A percentile compares a stretch with the other conserved stretches of the same genome.
These are phyloP conservation scores for Nannobrachium achirus DNA, from an alignment of 2,113 vertebrate genomes.

Conservation along the genomic window DNA sequence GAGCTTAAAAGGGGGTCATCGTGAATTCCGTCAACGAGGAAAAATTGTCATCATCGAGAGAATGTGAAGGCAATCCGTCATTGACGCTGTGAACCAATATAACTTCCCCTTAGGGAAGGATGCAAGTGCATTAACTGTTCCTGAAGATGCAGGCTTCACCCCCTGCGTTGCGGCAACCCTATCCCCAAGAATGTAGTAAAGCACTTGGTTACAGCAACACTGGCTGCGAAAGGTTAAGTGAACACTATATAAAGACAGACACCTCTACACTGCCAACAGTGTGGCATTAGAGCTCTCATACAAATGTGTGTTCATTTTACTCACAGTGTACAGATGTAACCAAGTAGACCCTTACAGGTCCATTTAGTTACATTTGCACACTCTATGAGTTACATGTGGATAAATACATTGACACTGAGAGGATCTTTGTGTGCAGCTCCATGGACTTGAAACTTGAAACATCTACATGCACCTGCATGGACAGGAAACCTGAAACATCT, in stretches of 20 bases:
- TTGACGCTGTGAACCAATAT: conserved; percentile 55
- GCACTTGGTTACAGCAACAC: conserved; percentile 47
- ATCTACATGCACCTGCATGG: conserved; percentile 10
- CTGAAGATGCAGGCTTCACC: not conserved
- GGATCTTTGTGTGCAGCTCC: no score
- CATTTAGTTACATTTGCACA: no score
- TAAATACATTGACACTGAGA: no score
- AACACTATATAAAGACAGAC: conserved; percentile 36
- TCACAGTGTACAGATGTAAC: no score
- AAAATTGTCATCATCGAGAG: conserved; percentile 10
- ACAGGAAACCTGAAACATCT: conserved; percentile 30
- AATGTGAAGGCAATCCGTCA: conserved; percentile 31
- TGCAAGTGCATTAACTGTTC: conserved; percentile 27
- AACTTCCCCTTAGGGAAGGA: conserved; percentile 46
- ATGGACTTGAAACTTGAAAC: conserved; percentile 33
- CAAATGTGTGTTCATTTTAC: no score
- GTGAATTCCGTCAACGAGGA: not conserved
- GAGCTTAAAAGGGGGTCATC: no score
- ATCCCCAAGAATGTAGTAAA: conserved; percentile 47
- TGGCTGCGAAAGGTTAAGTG: conserved; percentile 44
- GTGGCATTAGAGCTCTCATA: conserved; percentile 3
- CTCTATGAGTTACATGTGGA: no score
- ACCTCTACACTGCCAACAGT: conserved; percentile 17
- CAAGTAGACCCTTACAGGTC: no score
- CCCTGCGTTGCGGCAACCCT: conserved; percentile 42